A percentile compares a stretch with the other conserved stretches of the same genome.
Evolutionary conservation across 2,888 invertebrate species (phyloP).

Genomic region (Lasiommata megera): DNA sequence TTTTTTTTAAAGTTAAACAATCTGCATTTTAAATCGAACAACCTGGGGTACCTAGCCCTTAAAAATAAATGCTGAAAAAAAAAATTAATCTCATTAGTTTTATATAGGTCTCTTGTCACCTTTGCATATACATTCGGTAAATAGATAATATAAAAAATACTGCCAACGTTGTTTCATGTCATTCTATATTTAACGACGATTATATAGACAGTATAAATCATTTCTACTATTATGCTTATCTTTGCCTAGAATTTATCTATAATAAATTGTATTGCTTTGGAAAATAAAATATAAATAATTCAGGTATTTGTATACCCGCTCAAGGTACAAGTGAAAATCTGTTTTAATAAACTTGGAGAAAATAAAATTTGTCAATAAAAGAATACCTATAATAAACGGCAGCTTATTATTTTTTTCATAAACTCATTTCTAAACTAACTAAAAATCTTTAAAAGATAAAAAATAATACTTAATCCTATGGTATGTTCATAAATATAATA

Average conservation of each 20-base stretch:
- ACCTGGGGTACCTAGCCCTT: slow-evolving; percentile 33
- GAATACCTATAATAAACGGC: slow-evolving; percentile 55
- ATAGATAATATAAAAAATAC: slow-evolving; percentile 46
- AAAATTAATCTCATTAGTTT: slow-evolving; percentile 59
- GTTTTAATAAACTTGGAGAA: slow-evolving; percentile 53
- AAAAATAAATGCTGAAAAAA: slow-evolving; percentile 68
- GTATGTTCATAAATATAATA: slow-evolving; percentile 80
- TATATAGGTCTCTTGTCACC: slow-evolving; percentile 19
- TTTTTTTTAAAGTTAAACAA: neutral
- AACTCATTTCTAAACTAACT: slow-evolving; percentile 77
- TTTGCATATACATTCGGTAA: neutral
- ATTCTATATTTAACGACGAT: slow-evolving; percentile 46
- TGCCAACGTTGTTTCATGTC: slow-evolving; percentile 48
- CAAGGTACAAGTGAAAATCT: slow-evolving; percentile 71
- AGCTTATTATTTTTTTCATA: slow-evolving; percentile 59
- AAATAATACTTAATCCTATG: slow-evolving; percentile 77
- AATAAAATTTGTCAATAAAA: slow-evolving; percentile 40
- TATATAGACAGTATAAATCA: slow-evolving; percentile 69
- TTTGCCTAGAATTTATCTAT: slow-evolving; percentile 59
- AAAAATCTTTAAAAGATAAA: slow-evolving; percentile 76
- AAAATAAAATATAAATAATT: slow-evolving; percentile 60
- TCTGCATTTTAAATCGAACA: slow-evolving; percentile 6
- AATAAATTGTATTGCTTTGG: slow-evolving; percentile 71
- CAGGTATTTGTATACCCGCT: slow-evolving; percentile 45
- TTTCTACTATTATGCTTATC: slow-evolving; percentile 63